phyloP scores from a whole-genome alignment of 2,113 vertebrate species.

The Porphyrio hochstetteri region DNA sequence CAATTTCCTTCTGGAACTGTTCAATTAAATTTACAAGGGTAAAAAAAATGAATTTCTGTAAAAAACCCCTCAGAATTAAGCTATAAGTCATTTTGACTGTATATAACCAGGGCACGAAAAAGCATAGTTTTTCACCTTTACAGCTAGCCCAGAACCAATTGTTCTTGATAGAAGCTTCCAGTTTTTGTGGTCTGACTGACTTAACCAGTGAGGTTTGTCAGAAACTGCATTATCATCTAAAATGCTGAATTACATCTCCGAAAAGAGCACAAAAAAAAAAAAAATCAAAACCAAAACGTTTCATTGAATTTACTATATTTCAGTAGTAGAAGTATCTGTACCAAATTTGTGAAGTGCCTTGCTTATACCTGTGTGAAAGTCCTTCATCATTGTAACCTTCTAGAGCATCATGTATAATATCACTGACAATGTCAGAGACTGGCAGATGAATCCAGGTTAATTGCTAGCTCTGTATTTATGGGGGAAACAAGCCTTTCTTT shows the following conservation, averaged over 20 bases:
- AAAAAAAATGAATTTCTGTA: not conserved
- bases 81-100: not conserved
- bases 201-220: not conserved
- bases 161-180: not conserved
- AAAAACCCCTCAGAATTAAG: not conserved
- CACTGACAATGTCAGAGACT: not conserved
- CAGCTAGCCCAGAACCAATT: not conserved
- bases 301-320: not conserved
- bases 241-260: not conserved
- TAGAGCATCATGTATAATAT: not conserved
- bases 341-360: not conserved
- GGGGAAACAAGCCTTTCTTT: not conserved
- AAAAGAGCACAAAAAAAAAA: not conserved
- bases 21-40: not conserved
- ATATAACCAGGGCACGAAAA: not conserved
- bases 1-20: not conserved
- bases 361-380: not conserved
- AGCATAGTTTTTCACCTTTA: not conserved
- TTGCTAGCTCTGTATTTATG: not conserved
- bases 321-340: not conserved
- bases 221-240: not conserved
- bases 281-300: not conserved
- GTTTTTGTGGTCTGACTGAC: not conserved
- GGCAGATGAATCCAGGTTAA: not conserved
- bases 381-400: not conserved